phyloP scores from a whole-genome alignment of 2,888 invertebrate species.

The Acrocyrtus sp. region DNA sequence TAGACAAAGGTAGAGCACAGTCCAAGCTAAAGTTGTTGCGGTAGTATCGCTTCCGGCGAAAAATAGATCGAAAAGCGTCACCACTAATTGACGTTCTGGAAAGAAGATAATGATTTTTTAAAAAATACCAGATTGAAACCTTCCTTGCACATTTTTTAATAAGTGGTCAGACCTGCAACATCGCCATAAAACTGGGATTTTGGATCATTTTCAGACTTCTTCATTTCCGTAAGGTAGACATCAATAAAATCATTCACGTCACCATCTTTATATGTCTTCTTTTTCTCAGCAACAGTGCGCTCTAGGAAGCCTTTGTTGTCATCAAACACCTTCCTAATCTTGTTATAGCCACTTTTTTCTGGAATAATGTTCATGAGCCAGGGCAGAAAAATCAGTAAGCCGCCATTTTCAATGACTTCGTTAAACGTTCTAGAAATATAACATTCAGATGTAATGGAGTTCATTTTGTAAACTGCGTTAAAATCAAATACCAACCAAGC shows the following conservation, averaged over 20 bases:
- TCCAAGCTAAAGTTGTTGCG: slow-evolving; percentile 22
- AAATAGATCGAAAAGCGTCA: slow-evolving; percentile 19
- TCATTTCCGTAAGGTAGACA: slow-evolving; percentile 29
- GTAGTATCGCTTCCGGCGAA: slow-evolving; percentile 30
- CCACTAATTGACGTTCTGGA: slow-evolving; percentile 13
- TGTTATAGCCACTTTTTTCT: neutral
- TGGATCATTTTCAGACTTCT: slow-evolving; percentile 12
- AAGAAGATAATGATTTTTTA: too few relatives aligned
- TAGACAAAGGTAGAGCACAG: slow-evolving; percentile 30
- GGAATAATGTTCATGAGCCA: slow-evolving; percentile 17
- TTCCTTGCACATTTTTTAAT: too few relatives aligned
- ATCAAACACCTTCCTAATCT: neutral
- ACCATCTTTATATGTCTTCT: slow-evolving; percentile 2
- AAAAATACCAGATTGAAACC: too few relatives aligned
- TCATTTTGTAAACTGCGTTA: too few relatives aligned
- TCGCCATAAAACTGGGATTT: slow-evolving; percentile 20
- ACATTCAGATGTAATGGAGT: too few relatives aligned
- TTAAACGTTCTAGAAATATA: slow-evolving; percentile 11
- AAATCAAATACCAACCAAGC: too few relatives aligned
- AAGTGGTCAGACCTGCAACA: slow-evolving; percentile 6
- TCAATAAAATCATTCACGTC: slow-evolving; percentile 39
- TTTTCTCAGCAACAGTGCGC: neutral
- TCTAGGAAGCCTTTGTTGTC: neutral
- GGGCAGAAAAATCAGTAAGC: neutral
- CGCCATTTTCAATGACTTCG: neutral